Percentiles rank a stretch among this genome's conserved stretches.
These are phyloP conservation scores for Crocodylus rhombifer DNA, from an alignment of 2,797 vertebrate genomes.

Conservation along the genomic window DNA sequence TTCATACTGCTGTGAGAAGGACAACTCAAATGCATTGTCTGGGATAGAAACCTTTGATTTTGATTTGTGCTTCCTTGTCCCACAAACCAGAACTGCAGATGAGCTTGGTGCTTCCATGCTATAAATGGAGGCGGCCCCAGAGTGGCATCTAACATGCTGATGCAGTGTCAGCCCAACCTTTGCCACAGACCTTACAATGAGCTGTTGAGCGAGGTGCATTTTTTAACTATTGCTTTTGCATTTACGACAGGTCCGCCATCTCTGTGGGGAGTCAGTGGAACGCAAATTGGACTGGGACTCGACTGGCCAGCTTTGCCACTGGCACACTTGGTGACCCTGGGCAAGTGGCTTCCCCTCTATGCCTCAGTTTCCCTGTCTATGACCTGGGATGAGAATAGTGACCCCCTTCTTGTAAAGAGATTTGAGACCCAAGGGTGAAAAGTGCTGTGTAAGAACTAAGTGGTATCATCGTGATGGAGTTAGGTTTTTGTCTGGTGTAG, in stretches of 20 bases:
- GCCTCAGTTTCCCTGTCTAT: neutral
- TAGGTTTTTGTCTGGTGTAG: neutral
- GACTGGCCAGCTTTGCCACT: slow-evolving; percentile 3
- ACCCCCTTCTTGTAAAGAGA: neutral
- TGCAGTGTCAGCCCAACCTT: neutral
- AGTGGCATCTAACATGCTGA: neutral
- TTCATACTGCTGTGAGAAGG: neutral
- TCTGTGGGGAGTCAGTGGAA: neutral
- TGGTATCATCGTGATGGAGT: neutral
- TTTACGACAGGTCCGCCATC: neutral
- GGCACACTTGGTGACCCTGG: neutral
- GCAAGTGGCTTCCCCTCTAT: neutral
- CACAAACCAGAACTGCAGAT: neutral
- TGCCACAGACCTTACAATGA: neutral
- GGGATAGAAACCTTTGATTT: slow-evolving; percentile 39
- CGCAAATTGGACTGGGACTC: neutral
- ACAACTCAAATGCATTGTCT: slow-evolving; percentile 21
- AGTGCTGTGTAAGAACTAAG: neutral
- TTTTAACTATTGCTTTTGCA: slow-evolving; percentile 32
- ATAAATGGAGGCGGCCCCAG: slow-evolving; percentile 63
- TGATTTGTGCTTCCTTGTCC: neutral
- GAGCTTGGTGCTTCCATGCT: slow-evolving; percentile 16
- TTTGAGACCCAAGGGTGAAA: neutral
- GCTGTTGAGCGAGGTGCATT: neutral
- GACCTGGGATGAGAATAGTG: neutral